Evolutionary conservation across 2,888 invertebrate genomes (phyloP), one percentile per base, ranked within the genome.

Genomic region (Leucania comma): DNA sequence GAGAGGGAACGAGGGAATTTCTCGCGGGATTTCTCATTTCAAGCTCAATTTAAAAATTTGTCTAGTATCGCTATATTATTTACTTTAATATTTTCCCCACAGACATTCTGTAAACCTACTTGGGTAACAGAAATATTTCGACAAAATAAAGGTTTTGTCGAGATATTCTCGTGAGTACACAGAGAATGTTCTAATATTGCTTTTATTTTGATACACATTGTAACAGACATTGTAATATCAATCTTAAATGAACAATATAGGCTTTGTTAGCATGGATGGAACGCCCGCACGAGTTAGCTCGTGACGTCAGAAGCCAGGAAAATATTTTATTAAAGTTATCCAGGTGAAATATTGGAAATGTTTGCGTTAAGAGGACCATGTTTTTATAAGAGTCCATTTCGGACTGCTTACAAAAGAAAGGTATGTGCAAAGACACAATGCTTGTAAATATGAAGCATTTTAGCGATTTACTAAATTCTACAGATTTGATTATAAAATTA

Each of bases 1-100:
- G 78, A 72, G 81, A 80, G 82, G 82, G 84, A 61, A 76, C 65
- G 84, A 81, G 79, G 84, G 75, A 91, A 92, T 91, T 90, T 91
- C 90, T 88, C 88, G 74, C 80, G 90, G 89, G 91, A 90, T 91
- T 92, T 92, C 91, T 93, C 91, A 93, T 94, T 93, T 93, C 93
- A 93, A 90, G 93, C 93, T 92, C 91, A 92, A 93, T 93, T 94
- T 93, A 91, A 88, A 90, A 92, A 90, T 90, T 90, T 88, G 88
- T 88, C 87, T 88, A 84, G 80, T 86, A 86, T 86, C 83, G 82
- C 84, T 85, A 75, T 74, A 80, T 84, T 84, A 86, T 84, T 85
- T 81, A 75, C 77, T 77, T 78, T 74, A 78, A 84, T 84, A 82
- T 84, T 86, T 76, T 64, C 63, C 42, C 42, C 58, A 62, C 75